Evolutionary conservation across 2,113 vertebrate species (phyloP), one percentile per base, ranked within the genome.

Genomic region (Chroicocephalus ridibundus): DNA sequence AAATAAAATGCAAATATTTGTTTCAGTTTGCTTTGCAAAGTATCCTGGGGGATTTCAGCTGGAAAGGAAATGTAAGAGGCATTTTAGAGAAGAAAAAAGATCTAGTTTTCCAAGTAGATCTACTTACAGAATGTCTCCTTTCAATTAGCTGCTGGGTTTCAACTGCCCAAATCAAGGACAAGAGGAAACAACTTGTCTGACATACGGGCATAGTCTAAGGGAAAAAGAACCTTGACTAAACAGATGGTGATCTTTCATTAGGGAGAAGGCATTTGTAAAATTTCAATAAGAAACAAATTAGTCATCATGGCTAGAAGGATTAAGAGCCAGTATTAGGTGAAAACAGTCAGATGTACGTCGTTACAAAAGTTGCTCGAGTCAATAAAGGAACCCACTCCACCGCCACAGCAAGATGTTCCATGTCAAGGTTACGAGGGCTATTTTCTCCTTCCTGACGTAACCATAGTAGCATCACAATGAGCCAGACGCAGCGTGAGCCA

Each of bases 141-240:
- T 97, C 92, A 98, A 93, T 95, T 97, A 94, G 84, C 89, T 94
- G 86, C 89, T 96, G 92, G 86, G 75, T 96, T 97, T 97, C 97
- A 97, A 88, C 88, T 89, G 94, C 81, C 90, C 95, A 94, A 95
- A 94, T 96, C 77, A 90, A 95, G 94, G 97, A 60, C 88, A 95
- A 93, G 82, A 72, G 52, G 70, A 93, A 84, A 78, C 78, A 91
- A 51, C 51, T 90, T 72, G 85, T 91, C 54, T 90, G 74, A 83
- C 46, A 84, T 54, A 85, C 2, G 4, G 76, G 25, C 75, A 44
- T 7, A 47, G 32, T 57, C 31, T 19, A 75, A 88, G 79, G 86
- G 86, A n/a, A 94, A 93, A 97, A 90, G 90, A 80, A 80, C 90
- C 54, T 94, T 94, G 95, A 96, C 91, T 96, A 95, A 96, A 94